Conservation (phyloP, 2,113 vertebrate genomes). For the Odocoileus hemionus region DNA sequence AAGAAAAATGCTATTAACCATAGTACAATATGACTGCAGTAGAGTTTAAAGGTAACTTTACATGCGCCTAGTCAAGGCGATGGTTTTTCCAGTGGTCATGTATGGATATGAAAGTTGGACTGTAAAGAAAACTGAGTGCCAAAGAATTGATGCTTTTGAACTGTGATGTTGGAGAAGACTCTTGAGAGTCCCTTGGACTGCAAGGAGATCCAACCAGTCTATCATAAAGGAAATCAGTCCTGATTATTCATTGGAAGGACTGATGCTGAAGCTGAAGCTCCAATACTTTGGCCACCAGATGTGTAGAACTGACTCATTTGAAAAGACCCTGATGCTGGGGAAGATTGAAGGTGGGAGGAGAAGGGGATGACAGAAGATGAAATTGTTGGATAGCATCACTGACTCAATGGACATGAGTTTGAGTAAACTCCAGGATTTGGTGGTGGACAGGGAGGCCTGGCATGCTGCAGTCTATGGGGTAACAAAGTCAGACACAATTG, state of each 20-base stretch:
- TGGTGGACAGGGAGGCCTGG: background rate
- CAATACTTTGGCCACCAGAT: background rate
- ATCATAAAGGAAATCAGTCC: background rate
- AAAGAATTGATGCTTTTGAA: background rate
- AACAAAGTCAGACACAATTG: fast-evolving
- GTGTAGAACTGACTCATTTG: background rate
- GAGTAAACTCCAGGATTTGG: background rate
- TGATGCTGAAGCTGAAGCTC: background rate
- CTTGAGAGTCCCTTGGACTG: background rate
- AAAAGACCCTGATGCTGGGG: background rate
- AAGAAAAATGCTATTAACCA: background rate
- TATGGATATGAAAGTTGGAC: background rate
- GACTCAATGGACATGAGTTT: background rate
- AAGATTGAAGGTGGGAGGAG: background rate
- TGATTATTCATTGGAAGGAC: background rate
- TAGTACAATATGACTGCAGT: background rate
- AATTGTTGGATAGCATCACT: background rate
- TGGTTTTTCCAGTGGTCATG: background rate
- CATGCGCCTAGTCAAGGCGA: background rate
- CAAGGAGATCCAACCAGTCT: background rate
- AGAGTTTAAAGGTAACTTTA: background rate
- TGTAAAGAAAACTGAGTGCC: background rate
- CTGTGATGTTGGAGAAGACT: background rate
- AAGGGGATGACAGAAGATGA: background rate
- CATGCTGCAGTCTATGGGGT: background rate